Evolutionary conservation across 1,140 invertebrate species (phyloP).

Genomic region (Pogonus chalceus): DNA sequence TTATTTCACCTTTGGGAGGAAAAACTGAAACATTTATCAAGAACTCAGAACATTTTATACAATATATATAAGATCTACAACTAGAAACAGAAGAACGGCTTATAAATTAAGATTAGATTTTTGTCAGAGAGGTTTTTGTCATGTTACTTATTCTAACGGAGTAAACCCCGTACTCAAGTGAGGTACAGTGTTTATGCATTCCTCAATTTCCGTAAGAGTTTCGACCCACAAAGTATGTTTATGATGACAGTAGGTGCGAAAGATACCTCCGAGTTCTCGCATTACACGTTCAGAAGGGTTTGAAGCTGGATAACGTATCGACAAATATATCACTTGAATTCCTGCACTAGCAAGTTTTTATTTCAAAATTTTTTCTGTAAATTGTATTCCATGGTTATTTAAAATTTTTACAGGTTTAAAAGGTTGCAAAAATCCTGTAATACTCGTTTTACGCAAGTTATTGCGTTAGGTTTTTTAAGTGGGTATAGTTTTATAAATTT

Average conservation of each 20-base stretch:
- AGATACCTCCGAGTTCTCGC: conserved; percentile 22
- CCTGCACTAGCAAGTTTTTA: conserved; percentile 12
- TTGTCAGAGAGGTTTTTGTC: too few relatives aligned
- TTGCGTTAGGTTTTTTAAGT: conserved; percentile 20
- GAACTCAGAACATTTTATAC: too few relatives aligned
- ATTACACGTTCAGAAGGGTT: conserved; percentile 23
- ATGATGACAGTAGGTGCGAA: conserved; percentile 21
- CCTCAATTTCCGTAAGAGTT: too few relatives aligned
- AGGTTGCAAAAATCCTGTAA: conserved; percentile 13
- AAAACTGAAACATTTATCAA: too few relatives aligned
- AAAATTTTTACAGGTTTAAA: conserved; percentile 12
- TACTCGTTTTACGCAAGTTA: conserved; percentile 10
- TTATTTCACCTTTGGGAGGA: too few relatives aligned
- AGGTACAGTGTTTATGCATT: too few relatives aligned
- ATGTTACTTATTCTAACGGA: too few relatives aligned
- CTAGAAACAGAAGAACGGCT: too few relatives aligned
- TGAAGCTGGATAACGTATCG: conserved; percentile 24
- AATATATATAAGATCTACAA: too few relatives aligned
- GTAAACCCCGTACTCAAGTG: too few relatives aligned
- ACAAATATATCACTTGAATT: conserved; percentile 19
- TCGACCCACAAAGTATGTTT: conserved; percentile 19
- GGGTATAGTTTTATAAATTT: conserved; percentile 26
- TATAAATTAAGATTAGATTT: too few relatives aligned
- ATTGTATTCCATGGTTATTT: conserved; percentile 17
- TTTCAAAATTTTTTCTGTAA: conserved; percentile 12